Conservation (phyloP, 2,888 invertebrate genomes). For the Drosophila atroscutellata region DNA sequence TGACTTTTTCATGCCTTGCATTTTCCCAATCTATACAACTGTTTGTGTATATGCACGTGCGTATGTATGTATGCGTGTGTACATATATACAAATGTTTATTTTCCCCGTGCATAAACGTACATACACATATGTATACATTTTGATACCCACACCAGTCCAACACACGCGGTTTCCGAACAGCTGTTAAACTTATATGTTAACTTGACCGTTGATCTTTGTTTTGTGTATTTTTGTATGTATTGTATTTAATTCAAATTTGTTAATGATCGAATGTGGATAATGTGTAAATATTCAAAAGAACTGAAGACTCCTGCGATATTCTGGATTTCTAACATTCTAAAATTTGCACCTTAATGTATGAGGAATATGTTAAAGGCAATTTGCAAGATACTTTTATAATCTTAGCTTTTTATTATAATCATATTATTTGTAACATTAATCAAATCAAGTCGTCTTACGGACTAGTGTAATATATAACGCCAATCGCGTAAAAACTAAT, state of each 20-base stretch:
- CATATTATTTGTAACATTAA: neutral
- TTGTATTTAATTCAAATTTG: slow-evolving; percentile 20
- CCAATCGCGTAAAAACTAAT: neutral
- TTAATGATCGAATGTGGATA: neutral
- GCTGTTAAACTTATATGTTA: slow-evolving; percentile 35
- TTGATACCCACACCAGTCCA: slow-evolving; percentile 32
- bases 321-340: no score
- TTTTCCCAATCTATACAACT: slow-evolving; percentile 18
- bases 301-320: no score
- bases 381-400: neutral
- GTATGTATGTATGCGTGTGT: slow-evolving; percentile 20
- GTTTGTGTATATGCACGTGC: slow-evolving; percentile 13
- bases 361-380: neutral
- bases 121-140: slow-evolving; percentile 12
- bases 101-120: slow-evolving; percentile 14
- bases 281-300: neutral
- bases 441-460: neutral
- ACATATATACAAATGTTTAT: slow-evolving; percentile 5
- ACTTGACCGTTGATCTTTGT: slow-evolving; percentile 35
- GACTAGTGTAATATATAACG: neutral
- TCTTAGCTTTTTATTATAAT: neutral
- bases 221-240: slow-evolving; percentile 11
- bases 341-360: no score
- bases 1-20: slow-evolving; percentile 25
- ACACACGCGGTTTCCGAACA: slow-evolving; percentile 21